Conservation (phyloP, 2,113 vertebrate genomes). For the Ptychochromis oligacanthus region DNA sequence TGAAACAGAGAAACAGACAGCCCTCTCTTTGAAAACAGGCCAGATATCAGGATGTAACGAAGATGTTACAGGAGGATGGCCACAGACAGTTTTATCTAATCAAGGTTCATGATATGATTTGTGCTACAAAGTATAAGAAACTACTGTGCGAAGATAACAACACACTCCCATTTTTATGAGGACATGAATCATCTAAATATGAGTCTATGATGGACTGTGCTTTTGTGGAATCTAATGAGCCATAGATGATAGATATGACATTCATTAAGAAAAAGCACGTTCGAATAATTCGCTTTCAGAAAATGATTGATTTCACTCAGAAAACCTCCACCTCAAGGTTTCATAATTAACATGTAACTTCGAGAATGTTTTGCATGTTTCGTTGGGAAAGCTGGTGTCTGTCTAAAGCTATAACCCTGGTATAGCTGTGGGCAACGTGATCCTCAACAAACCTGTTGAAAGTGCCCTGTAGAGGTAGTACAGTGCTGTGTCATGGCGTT, state of each 20-base stretch:
- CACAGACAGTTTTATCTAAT: constrained; percentile 25
- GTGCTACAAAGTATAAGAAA: constrained; percentile 17
- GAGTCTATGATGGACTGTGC: constrained; percentile 66
- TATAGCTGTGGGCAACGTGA: neutral
- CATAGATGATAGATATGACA: constrained; percentile 73
- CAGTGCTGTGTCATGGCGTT: neutral
- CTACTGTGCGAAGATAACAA: constrained; percentile 49
- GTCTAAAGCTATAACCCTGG: neutral
- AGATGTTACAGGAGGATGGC: neutral
- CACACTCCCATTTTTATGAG: constrained; percentile 40
- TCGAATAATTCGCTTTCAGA: constrained; percentile 55
- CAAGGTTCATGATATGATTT: constrained; percentile 19
- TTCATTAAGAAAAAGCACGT: constrained; percentile 68
- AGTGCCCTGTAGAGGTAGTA: neutral
- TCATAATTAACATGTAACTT: constrained; percentile 55
- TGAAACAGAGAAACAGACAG: neutral
- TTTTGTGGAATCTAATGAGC: constrained; percentile 70
- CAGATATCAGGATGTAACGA: neutral
- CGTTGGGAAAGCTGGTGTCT: constrained; percentile 10
- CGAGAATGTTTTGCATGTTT: constrained; percentile 43
- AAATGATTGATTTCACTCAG: constrained; percentile 58
- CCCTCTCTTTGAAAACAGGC: neutral
- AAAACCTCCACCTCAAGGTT: constrained; percentile 54
- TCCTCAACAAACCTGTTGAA: neutral
- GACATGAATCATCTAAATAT: constrained; percentile 60